Evolutionary conservation across 1,140 invertebrate species (phyloP).

Genomic region (Forficula auricularia): DNA sequence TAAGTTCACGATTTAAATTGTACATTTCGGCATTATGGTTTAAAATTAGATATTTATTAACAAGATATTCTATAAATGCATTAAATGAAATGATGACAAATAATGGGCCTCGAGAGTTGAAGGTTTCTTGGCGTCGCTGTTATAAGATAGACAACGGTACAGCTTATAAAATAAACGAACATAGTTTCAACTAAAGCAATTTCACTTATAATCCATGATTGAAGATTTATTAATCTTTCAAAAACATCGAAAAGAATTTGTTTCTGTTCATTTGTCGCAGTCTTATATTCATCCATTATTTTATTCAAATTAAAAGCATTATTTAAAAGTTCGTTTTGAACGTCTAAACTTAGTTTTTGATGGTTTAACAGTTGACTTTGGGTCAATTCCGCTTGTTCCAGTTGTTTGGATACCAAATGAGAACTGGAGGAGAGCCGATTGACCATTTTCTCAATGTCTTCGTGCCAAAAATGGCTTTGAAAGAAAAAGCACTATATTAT

Average conservation of each 20-base stretch:
- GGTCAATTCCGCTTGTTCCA: conserved; percentile 25
- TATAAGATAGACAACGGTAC: conserved; percentile 32
- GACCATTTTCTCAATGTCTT: conserved; percentile 37
- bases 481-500: conserved; percentile 51
- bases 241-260: conserved; percentile 36
- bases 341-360: conserved; percentile 33
- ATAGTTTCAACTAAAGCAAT: conserved; percentile 38
- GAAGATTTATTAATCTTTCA: conserved; percentile 32
- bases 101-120: conserved; percentile 30
- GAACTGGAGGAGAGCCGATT: conserved; percentile 28
- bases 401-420: conserved; percentile 26
- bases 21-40: not conserved
- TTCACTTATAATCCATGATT: conserved; percentile 35
- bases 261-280: conserved; percentile 33
- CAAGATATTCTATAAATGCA: conserved; percentile 18
- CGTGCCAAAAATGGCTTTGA: conserved; percentile 43
- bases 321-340: conserved; percentile 35
- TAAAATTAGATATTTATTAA: not conserved
- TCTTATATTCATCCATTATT: conserved; percentile 33
- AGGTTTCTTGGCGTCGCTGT: conserved; percentile 33
- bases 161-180: conserved; percentile 32
- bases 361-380: conserved; percentile 28
- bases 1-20: not conserved
- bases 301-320: conserved; percentile 28
- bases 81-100: conserved; percentile 32